Conservation (phyloP, 2,113 vertebrate species). For the Chauna torquata region DNA sequence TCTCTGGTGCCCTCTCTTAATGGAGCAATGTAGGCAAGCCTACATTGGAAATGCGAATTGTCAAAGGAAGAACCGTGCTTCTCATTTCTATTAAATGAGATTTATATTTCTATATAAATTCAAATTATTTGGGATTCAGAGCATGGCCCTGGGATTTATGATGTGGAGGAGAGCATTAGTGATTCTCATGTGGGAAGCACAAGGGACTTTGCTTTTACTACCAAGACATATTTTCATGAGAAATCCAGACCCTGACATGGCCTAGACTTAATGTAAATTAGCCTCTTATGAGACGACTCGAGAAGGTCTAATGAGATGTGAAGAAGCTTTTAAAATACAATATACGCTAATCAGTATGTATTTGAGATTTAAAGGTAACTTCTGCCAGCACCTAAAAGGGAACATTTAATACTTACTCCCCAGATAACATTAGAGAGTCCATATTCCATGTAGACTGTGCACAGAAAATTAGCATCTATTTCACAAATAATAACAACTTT, state of each 20-base stretch:
- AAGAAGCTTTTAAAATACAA: constrained; percentile 46
- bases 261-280: constrained; percentile 26
- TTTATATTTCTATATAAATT: not conserved
- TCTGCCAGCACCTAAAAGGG: constrained; percentile 20
- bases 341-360: not conserved
- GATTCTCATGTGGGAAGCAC: not conserved
- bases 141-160: constrained; percentile 5
- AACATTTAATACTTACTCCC: not conserved
- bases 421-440: constrained; percentile 3
- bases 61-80: not conserved
- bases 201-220: constrained; percentile 5
- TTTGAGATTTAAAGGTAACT: constrained; percentile 29
- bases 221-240: not conserved
- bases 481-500: constrained; percentile 7
- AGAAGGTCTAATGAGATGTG: constrained; percentile 39
- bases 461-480: constrained; percentile 19
- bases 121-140: constrained; percentile 25
- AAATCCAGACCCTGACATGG: not conserved
- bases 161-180: not conserved
- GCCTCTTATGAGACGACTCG: not conserved
- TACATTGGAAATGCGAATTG: not conserved
- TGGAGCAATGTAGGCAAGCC: not conserved
- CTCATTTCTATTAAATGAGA: not conserved
- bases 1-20: not conserved
- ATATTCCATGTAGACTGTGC: not conserved